These are phyloP conservation scores for Orchesellides sinensis DNA, from an alignment of 2,888 invertebrate genomes.

Conservation along the genomic window DNA sequence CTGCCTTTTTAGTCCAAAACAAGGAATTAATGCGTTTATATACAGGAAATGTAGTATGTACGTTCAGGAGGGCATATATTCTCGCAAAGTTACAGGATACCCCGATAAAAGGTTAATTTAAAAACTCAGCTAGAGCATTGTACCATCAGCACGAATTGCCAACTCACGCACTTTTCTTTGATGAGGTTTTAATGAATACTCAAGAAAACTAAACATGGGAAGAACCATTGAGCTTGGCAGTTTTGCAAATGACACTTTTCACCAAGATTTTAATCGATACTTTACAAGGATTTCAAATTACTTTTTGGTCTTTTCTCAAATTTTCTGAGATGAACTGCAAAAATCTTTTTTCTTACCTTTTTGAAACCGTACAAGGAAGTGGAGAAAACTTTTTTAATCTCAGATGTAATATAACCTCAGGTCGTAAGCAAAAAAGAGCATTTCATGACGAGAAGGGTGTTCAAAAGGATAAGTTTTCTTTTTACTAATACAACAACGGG, in stretches of 20 bases:
- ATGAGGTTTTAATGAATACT: slow-evolving; percentile 51
- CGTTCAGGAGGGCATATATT: neutral
- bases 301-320: slow-evolving; percentile 23
- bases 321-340: too few species aligned
- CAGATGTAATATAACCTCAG: slow-evolving; percentile 25
- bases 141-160: neutral
- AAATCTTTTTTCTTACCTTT: neutral
- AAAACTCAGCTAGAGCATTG: too few species aligned
- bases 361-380: neutral
- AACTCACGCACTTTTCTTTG: slow-evolving; percentile 29
- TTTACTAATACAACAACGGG: slow-evolving; percentile 11
- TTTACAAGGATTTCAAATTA: slow-evolving; percentile 37
- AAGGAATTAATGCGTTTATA: too few species aligned
- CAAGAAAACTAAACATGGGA: slow-evolving; percentile 3
- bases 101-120: neutral
- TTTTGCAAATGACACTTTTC: slow-evolving; percentile 48
- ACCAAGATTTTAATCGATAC: slow-evolving; percentile 40
- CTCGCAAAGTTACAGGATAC: neutral
- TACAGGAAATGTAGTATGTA: too few species aligned
- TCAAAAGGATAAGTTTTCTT: slow-evolving; percentile 5
- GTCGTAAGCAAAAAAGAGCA: neutral
- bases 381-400: slow-evolving; percentile 63
- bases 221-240: neutral
- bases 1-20: too few species aligned
- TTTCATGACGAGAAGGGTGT: neutral